Evolutionary conservation across 2,888 invertebrate genomes (phyloP), one percentile per base, ranked within the genome.

Genomic region (Pheosia tremula): DNA sequence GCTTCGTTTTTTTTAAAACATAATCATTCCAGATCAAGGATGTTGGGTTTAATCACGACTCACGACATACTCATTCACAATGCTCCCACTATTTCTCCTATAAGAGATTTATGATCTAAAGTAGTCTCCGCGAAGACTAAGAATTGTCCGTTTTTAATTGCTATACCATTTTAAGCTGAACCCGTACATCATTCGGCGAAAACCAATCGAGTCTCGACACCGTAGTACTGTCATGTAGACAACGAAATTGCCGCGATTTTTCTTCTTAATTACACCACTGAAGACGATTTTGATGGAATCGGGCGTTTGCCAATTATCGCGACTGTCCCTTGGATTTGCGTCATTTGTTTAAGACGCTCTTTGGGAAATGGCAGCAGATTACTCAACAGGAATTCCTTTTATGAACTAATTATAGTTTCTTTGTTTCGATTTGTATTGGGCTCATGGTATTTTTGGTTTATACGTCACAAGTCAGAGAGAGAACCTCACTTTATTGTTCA

Each of bases 231-330:
- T 7, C 57, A 5, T 57, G 57, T 65, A 66, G 67, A 59, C 61
- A 68, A 74, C 69, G 68, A 70, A 81, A 82, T 79, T 74, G 73
- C 66, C 45, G 68, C 79, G 62, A 86, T 87, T 83, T 82, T 82
- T 86, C 85, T 84, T 73, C 72, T 78, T 85, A 85, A 86, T 84
- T 83, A 83, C 78, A 69, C 66, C 74, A 61, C 75, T 77, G 77
- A 81, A 77, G 77, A 81, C 70, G 77, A 75, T 83, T 83, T 84
- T 83, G 84, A 85, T 81, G 77, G 78, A 77, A 80, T 72, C 79
- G 69, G 74, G 71, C 78, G 77, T 76, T 78, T 72, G 71, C 77
- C 83, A 81, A 84, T 86, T 84, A 84, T 80, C 79, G 78, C 74
- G 67, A 72, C 64, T 67, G 67, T 66, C 65, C 64, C 64, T 67